Base-by-base conservation (phyloP, 2,888 invertebrate genomes). In the Pandemis cinnamomeana region DNA sequence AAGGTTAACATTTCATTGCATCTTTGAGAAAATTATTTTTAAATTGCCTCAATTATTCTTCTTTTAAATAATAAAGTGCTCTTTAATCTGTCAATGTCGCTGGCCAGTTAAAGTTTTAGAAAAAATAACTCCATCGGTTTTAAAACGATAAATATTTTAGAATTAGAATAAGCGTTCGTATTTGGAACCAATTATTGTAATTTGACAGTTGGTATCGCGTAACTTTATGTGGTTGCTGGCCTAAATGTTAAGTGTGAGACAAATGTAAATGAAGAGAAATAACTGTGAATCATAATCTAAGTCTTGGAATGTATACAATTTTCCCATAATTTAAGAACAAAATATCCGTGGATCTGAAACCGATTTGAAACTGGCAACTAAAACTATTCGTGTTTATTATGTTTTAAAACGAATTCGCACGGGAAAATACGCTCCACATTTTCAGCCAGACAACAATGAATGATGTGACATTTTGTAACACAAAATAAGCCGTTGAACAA, bases 401-500 rank as follows among this genome's bases (percentile, higher is more conserved):
- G 53, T 67, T 53, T 11, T 11, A 53, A 53, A 53, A 53, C 41
- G 15, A 15, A 51, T 58, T 36, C 63, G 10, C 44, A 44, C 46
- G 51, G 48, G 20, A 62, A 62, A 70, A 62, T 42, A 53, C 66
- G 20, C 27, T 7, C 20, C 69, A 74, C 61, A 73, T 77, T 78
- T 76, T 77, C 80, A 71, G 20, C 51, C 72, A 75, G 76, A 73
- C 72, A 78, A 77, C 64, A 72, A 77, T 53, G 67, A 74, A 46
- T 55, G 53, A 74, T 71, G 74, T 71, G 70, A 77, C 76, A 80
- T 81, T 78, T 81, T 75, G 85, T 83, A 77, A 77, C 55, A 62
- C 79, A 63, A 79, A 82, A 82, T 78, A 84, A 79, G 75, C 78
- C 79, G 75, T 82, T 81, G 75, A 86, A 81, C 82, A 77, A 78